Evolutionary conservation across 2,888 invertebrate species (phyloP).

Genomic region (Patella ulyssiponensis): DNA sequence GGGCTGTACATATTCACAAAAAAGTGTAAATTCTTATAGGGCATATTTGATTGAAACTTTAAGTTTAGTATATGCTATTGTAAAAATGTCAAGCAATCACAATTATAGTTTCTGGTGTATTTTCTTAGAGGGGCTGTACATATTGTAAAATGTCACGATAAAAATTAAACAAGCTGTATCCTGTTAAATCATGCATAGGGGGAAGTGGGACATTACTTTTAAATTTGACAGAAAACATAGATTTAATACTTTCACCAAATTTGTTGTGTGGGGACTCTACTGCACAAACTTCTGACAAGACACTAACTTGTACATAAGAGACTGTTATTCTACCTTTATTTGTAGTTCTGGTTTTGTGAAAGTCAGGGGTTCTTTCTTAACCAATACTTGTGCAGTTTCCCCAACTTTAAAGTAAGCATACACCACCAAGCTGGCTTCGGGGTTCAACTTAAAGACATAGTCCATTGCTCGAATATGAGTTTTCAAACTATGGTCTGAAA

Average conservation of each 20-base stretch:
- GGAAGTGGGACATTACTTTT: not conserved
- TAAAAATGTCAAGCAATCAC: not conserved
- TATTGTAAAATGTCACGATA: no score
- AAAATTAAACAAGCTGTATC: not conserved
- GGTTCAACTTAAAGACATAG: conserved; percentile 50
- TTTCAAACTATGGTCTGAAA: conserved; percentile 41
- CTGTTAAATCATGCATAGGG: not conserved
- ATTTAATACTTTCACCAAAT: not conserved
- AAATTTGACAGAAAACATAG: not conserved
- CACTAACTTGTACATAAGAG: not conserved
- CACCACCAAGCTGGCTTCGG: conserved; percentile 51
- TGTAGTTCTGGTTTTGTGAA: conserved; percentile 50
- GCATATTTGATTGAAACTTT: not conserved
- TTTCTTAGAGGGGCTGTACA: not conserved
- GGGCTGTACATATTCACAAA: no score
- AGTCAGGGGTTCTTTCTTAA: conserved; percentile 41
- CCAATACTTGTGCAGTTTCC: conserved; percentile 47
- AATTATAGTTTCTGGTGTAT: no score
- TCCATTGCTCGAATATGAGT: conserved; percentile 41
- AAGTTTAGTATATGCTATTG: no score
- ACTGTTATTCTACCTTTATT: conserved; percentile 44
- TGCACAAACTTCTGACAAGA: not conserved
- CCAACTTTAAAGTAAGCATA: conserved; percentile 47
- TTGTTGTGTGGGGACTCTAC: not conserved
- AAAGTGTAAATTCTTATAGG: not conserved